phyloP scores from a whole-genome alignment of 2,113 vertebrate genomes.

The Philantomba maxwellii region DNA sequence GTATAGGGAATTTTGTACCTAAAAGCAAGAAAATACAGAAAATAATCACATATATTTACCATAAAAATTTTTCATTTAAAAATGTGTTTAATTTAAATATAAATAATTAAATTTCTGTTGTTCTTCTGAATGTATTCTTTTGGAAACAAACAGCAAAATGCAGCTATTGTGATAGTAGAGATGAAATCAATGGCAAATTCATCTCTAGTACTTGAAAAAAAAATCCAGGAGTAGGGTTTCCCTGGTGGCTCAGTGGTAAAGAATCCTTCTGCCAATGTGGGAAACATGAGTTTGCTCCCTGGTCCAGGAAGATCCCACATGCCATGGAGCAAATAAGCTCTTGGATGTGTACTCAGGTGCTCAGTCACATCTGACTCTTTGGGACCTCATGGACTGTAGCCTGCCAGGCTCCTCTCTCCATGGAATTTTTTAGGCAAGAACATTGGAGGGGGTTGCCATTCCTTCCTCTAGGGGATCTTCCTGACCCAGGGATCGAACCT shows the following conservation, averaged over 20 bases:
- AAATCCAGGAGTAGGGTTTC: neutral
- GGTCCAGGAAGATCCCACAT: neutral
- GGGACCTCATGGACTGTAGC: neutral
- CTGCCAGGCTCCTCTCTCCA: neutral
- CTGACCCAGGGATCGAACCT: neutral
- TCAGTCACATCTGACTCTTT: neutral
- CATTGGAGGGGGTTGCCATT: neutral
- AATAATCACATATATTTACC: neutral
- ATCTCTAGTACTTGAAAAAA: neutral
- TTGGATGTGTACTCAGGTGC: neutral
- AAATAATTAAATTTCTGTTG: neutral
- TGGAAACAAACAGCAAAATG: neutral
- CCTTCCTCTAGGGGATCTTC: neutral
- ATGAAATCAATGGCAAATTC: neutral
- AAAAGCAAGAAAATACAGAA: neutral
- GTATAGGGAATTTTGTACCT: neutral
- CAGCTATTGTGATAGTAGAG: neutral
- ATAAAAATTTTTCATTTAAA: neutral
- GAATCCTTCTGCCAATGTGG: neutral
- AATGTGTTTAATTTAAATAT: neutral
- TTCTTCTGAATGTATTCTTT: neutral
- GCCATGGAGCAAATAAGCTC: neutral
- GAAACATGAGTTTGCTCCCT: neutral
- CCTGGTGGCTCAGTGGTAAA: neutral
- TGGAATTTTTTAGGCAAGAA: neutral